Evolutionary conservation across 2,888 invertebrate genomes (phyloP), one percentile per base, ranked within the genome.

Genomic region (Drosophila aldrichi): DNA sequence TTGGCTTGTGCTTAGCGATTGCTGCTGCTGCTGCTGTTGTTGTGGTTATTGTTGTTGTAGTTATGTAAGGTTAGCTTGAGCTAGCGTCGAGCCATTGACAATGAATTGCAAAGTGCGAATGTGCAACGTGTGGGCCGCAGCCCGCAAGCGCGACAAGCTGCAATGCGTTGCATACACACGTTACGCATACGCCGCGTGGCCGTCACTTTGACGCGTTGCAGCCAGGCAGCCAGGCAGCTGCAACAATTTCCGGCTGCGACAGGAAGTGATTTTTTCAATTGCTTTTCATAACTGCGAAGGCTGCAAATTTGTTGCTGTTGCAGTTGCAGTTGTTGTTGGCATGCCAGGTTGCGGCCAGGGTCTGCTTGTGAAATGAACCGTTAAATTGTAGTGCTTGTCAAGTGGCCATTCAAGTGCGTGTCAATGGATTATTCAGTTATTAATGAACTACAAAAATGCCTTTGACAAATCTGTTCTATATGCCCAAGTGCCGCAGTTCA

Each of bases 131-230:
- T 74, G 71, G 61, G 70, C 51, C 22, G 51, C 52, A 54, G 36
- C 29, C 68, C 38, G 68, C 41, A 20, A 22, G 55, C 58, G 49
- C 58, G 38, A 32, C 46, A 46, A 57, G 46, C 57, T 68, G 65
- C 70, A 46, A 18, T 62, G 60, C 64, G 34, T 20, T 25, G 51
- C 52, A 65, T 46, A 65, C 44, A 81, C 44, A 79, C 65, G 66
- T 83, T 81, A 84, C 85, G 82, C 82, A 85, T 85, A 81, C 82
- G 82, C 81, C 58, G 69, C 69, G 63, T 84, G 79, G 66, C 77
- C 75, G 76, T 70, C 63, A 66, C 25, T 64, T 74, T 51, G 66
- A 66, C 70, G 77, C 69, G 32, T 57, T 65, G 60, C 64, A 59
- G 54, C 18, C 6, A 16, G 18, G 32, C 49, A 12, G 51, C 18